phyloP scores from a whole-genome alignment of 2,113 vertebrate species.

The Scophthalmus maximus region DNA sequence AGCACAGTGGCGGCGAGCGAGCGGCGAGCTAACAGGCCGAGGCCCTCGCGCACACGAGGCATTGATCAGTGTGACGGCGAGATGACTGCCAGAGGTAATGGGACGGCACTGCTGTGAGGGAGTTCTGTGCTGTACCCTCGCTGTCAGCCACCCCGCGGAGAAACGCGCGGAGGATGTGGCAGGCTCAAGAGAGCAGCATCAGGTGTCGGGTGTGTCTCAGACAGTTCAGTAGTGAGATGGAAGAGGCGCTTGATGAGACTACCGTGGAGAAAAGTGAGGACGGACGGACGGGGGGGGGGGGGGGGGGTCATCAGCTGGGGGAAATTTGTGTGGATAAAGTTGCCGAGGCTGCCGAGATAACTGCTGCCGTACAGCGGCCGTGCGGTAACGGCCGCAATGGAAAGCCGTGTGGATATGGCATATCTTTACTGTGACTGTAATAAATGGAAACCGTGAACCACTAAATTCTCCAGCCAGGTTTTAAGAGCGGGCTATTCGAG shows the following conservation, averaged over 20 bases:
- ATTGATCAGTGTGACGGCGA: constrained; percentile 80
- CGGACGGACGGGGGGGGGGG: constrained; percentile 9
- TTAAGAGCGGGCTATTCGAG: constrained; percentile 29
- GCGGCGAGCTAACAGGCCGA: constrained; percentile 68
- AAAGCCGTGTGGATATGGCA: neutral
- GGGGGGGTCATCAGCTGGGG: constrained; percentile 12
- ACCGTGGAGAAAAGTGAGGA: constrained; percentile 19
- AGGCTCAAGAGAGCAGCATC: constrained; percentile 31
- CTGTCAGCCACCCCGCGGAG: constrained; percentile 59
- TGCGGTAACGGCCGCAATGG: constrained; percentile 31
- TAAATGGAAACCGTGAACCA: constrained; percentile 15
- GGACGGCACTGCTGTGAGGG: constrained; percentile 66
- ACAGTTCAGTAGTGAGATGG: constrained; percentile 39
- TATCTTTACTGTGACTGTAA: constrained; percentile 9
- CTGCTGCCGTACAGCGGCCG: constrained; percentile 10
- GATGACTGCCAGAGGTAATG: constrained; percentile 79
- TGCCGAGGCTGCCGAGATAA: constrained; percentile 22
- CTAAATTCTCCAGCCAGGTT: constrained; percentile 32
- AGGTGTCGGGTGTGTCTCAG: constrained; percentile 29
- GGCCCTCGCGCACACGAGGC: constrained; percentile 68
- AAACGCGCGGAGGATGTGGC: constrained; percentile 49
- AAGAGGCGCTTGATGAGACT: constrained; percentile 49
- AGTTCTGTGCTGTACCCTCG: constrained; percentile 51
- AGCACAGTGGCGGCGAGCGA: constrained; percentile 47
- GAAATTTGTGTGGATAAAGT: constrained; percentile 15